Evolutionary conservation across 1,140 invertebrate species (phyloP).

Genomic region (Papilio glaucus): DNA sequence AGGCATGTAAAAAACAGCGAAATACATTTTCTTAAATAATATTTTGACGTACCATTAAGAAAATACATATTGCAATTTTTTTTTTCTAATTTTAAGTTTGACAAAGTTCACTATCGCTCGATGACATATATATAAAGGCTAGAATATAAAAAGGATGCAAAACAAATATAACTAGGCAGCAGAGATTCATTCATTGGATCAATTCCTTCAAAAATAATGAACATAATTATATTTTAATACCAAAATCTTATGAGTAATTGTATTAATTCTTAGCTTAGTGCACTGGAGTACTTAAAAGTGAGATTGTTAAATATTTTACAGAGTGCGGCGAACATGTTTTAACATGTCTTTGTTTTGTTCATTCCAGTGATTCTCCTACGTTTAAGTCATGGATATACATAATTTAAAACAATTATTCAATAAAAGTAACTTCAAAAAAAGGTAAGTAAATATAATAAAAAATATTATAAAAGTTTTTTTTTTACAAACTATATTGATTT

Average conservation of each 20-base stretch:
- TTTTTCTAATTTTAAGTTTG: too few relatives aligned
- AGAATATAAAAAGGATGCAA: too few relatives aligned
- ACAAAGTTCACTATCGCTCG: too few relatives aligned
- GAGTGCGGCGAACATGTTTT: slow-evolving; percentile 50
- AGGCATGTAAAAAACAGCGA: too few relatives aligned
- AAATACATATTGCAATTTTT: too few relatives aligned
- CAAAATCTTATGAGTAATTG: neutral
- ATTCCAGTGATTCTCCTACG: neutral
- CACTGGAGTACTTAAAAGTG: slow-evolving; percentile 39
- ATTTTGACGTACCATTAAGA: too few relatives aligned
- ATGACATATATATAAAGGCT: too few relatives aligned
- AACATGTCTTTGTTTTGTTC: too few relatives aligned
- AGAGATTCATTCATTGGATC: neutral
- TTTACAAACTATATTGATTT: neutral
- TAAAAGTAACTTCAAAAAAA: neutral
- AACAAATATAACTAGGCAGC: neutral
- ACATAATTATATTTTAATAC: neutral
- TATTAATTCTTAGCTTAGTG: neutral
- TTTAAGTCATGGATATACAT: neutral
- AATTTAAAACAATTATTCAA: too few relatives aligned
- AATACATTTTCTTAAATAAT: too few relatives aligned
- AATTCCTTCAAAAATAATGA: neutral
- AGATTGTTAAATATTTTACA: slow-evolving; percentile 51
- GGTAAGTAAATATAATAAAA: neutral
- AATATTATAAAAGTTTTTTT: neutral